Base-by-base conservation (phyloP, 2,797 vertebrate species). In the Mus caroli region DNA sequence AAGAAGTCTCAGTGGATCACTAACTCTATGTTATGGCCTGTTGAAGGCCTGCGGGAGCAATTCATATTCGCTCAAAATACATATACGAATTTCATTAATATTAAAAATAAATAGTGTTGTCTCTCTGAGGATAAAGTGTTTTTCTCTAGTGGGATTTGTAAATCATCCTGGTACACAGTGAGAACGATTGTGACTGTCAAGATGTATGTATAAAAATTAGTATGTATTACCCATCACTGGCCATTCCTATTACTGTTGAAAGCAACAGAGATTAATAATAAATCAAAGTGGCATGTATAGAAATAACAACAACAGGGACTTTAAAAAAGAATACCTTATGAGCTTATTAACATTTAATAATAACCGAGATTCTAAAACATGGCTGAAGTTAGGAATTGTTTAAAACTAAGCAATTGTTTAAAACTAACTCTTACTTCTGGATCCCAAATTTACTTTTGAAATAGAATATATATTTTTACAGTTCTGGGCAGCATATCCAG, bases 41-140 rank as follows among this genome's bases (percentile, higher is more conserved):
- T 9, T 8, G 58, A 94, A 92, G 43, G 15, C 22, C 24, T 50
- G 3, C 2, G 3, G 46, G 13, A 83, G 0, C 93, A 90, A 96
- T 96, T 95, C 87, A 91, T 78, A 46, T 58, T 52, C n/a, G 86
- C 22, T 92, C 88, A 89, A 71, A 64, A 73, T 87, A 71, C 22
- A 82, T 86, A 85, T 3, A 77, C 71, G 28, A 92, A 90, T 95
- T 69, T 95, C 73, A 88, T 95, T 89, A 90, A 77, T 93, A 94
- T 69, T 93, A 92, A 92, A 96, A 96, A 75, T 90, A 90, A 95
- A 93, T 96, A 60, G 77, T 96, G 5, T 40, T 80, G 7, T 92
- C 77, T 94, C 60, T 91, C 13, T 75, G 28, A 83, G 73, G 64
- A 91, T 91, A 93, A 94, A 80, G 52, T 93, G 20, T 64, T n/a